These are phyloP conservation scores for Chaetura pelagica DNA, from an alignment of 2,113 vertebrate species.

Conservation along the genomic window DNA sequence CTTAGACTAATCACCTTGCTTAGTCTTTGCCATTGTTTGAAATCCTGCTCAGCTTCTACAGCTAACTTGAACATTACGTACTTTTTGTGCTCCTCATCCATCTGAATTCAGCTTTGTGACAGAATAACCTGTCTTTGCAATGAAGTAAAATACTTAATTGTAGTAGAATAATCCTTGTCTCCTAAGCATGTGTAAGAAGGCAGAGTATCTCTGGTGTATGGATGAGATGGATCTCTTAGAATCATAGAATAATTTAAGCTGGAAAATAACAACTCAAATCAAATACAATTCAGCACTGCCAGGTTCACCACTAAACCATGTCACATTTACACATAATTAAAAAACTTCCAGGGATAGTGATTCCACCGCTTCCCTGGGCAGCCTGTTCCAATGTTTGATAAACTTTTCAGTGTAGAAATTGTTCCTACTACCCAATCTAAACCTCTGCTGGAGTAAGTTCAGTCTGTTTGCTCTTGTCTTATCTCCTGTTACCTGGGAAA, in stretches of 20 bases:
- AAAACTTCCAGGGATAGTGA: neutral
- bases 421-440: neutral
- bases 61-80: neutral
- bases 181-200: neutral
- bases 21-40: neutral
- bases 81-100: neutral
- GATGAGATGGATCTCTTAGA: neutral
- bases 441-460: neutral
- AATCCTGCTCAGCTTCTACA: neutral
- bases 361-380: neutral
- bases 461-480: too few relatives aligned
- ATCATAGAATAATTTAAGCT: neutral
- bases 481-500: neutral
- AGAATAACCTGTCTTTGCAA: neutral
- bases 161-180: neutral
- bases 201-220: too few relatives aligned
- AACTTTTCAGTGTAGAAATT: neutral
- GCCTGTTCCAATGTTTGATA: neutral
- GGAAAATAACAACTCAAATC: neutral
- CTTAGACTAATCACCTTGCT: neutral
- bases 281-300: neutral
- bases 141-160: neutral
- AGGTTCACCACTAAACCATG: neutral
- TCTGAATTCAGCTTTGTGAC: neutral
- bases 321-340: neutral